A percentile compares a stretch with the other conserved stretches of the same genome.
Evolutionary conservation across 2,797 vertebrate genomes (phyloP).

Genomic region (Cottoperca gobio): DNA sequence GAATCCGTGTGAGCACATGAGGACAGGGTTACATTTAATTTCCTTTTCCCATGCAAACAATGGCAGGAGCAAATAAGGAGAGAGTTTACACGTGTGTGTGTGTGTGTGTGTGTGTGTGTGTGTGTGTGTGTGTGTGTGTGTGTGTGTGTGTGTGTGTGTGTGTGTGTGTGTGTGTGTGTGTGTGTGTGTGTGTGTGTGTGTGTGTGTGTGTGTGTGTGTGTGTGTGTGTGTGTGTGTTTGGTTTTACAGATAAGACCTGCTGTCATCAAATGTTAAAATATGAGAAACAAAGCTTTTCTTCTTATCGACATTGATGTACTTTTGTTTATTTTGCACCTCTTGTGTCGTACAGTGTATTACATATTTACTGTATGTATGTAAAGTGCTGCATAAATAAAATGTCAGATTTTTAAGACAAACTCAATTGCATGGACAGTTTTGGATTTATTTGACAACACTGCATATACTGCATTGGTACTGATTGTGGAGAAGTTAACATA

Average conservation of each 20-base stretch:
- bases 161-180: background rate
- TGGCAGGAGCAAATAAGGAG: background rate
- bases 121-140: background rate
- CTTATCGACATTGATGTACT: background rate
- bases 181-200: background rate
- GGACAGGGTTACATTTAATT: constrained; percentile 21
- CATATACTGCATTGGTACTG: background rate
- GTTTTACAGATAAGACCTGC: background rate
- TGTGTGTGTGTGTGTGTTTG: background rate
- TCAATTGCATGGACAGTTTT: background rate
- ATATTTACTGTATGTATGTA: background rate
- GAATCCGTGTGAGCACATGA: background rate
- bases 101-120: background rate
- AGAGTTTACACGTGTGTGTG: constrained; percentile 5
- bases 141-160: background rate
- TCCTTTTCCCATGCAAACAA: constrained; percentile 14
- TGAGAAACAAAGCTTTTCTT: background rate
- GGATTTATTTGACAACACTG: background rate
- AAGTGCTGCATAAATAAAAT: background rate
- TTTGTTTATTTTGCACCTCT: background rate
- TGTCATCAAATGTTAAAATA: background rate
- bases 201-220: background rate
- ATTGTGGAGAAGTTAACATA: background rate
- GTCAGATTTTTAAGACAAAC: too few relatives aligned
- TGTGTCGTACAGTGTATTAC: background rate